phyloP scores from a whole-genome alignment of 2,888 invertebrate genomes.

The Euplagia quadripunctaria region DNA sequence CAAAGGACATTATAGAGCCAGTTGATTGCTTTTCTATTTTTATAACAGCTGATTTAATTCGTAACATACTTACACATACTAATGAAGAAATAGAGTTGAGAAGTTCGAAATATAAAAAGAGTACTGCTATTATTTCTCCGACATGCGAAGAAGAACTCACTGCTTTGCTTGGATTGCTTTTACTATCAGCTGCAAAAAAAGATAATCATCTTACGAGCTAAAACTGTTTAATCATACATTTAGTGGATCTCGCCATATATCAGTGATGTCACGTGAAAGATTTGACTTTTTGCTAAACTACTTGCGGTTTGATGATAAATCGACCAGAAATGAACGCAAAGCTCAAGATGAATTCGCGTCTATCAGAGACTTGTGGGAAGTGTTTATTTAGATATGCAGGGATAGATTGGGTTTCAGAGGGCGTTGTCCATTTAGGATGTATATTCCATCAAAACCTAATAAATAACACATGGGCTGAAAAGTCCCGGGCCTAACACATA shows the following conservation, averaged over 20 bases:
- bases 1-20: conserved; percentile 21
- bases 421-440: too few species aligned
- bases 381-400: background rate
- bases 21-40: conserved; percentile 13
- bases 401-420: too few species aligned
- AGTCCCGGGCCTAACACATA: too few species aligned
- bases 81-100: conserved; percentile 25
- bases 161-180: conserved; percentile 19
- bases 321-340: conserved; percentile 17
- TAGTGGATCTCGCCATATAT: background rate
- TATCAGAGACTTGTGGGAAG: background rate
- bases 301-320: conserved; percentile 20
- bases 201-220: background rate
- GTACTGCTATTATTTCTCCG: background rate
- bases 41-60: conserved; percentile 21
- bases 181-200: conserved; percentile 7
- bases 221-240: background rate
- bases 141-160: conserved; percentile 12
- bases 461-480: too few species aligned
- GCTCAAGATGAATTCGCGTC: conserved; percentile 16
- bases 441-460: too few species aligned
- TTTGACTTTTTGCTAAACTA: conserved; percentile 20
- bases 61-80: conserved; percentile 20
- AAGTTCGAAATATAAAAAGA: conserved; percentile 21
- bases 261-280: conserved; percentile 6